Evolutionary conservation across 1,140 invertebrate species (phyloP).

Genomic region (Campoletis sonorensis): DNA sequence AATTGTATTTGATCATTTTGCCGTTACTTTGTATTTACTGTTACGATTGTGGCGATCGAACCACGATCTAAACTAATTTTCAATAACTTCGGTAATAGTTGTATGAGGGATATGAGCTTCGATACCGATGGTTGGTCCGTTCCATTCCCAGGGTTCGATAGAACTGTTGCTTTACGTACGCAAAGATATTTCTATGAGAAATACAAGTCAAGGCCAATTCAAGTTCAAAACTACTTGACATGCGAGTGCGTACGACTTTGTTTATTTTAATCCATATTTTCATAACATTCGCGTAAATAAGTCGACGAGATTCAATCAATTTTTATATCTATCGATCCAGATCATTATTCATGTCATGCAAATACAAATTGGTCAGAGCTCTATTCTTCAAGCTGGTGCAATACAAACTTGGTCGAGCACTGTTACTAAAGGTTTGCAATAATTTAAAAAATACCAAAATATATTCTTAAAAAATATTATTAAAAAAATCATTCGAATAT

Average conservation of each 20-base stretch:
- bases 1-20: no score
- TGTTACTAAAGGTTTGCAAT: slow-evolving; percentile 82
- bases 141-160: slow-evolving; percentile 89
- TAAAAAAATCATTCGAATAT: no score
- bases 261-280: no score
- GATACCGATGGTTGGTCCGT: slow-evolving; percentile 83
- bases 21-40: no score
- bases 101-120: slow-evolving; percentile 81
- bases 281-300: no score
- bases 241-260: slow-evolving; percentile 67
- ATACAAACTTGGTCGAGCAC: slow-evolving; percentile 79
- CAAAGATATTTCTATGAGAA: slow-evolving; percentile 85
- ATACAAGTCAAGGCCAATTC: slow-evolving; percentile 84
- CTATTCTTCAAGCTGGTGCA: slow-evolving; percentile 83
- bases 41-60: no score
- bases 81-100: slow-evolving; percentile 70
- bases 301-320: no score
- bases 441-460: no score
- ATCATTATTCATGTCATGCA: slow-evolving; percentile 76
- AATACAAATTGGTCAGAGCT: no score
- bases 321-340: slow-evolving; percentile 52
- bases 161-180: slow-evolving; percentile 85
- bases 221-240: slow-evolving; percentile 81
- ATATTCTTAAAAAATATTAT: slow-evolving; percentile 75
- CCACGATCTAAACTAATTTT: no score